phyloP scores from a whole-genome alignment of 2,113 vertebrate species.

The Anguilla rostrata region DNA sequence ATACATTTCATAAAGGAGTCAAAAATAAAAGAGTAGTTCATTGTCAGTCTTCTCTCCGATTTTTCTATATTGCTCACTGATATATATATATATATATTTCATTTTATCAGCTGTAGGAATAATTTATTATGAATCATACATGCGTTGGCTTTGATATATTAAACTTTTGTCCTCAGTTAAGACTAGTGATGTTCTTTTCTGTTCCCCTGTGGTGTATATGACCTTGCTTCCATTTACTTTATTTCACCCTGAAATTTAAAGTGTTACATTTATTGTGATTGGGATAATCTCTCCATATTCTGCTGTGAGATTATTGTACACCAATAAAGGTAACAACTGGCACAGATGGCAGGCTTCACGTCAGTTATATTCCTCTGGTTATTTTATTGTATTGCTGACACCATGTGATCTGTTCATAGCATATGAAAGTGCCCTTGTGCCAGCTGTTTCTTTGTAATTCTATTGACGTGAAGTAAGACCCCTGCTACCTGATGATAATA shows the following conservation, averaged over 20 bases:
- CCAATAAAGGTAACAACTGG: background rate
- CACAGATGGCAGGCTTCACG: background rate
- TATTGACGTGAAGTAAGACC: no score
- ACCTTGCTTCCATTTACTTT: background rate
- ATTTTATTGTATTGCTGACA: background rate
- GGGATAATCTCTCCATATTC: background rate
- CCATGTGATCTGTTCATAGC: background rate
- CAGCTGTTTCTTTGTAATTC: background rate
- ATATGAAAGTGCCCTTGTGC: background rate
- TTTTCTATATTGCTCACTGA: background rate
- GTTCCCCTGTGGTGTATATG: background rate
- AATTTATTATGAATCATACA: background rate
- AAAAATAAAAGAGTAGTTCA: background rate
- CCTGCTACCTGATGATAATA: no score
- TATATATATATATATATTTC: background rate
- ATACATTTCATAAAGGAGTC: background rate
- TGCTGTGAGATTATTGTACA: background rate
- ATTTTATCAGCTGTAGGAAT: background rate
- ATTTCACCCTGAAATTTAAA: background rate
- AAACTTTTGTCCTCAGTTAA: background rate
- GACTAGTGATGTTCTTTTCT: background rate
- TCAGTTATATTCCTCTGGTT: background rate
- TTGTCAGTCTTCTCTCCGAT: background rate
- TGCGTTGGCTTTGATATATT: background rate
- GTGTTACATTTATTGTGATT: conserved; percentile 1